Evolutionary conservation across 2,888 invertebrate genomes (phyloP), one percentile per base, ranked within the genome.

Genomic region (Choristoneura rosaceana): DNA sequence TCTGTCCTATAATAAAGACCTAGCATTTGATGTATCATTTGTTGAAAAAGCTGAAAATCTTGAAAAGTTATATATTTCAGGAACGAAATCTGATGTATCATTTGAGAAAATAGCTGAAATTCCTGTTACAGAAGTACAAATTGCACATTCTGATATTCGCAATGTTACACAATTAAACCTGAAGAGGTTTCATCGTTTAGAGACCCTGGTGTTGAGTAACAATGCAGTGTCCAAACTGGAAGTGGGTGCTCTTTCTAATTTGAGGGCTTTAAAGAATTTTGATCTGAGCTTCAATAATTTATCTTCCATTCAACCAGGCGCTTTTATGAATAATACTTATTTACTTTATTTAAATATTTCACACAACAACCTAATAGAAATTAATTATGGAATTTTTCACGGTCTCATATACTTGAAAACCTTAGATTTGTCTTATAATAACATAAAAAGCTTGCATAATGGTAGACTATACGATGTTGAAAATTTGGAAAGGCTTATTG

Each of bases 221-320:
- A 91, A 91, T 70, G 76, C 78, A 58, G 77, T 90, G 12, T 47
- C 77, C 2, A 78, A 77, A 17, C 70, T 91, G 69, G 82, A 84
- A 65, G 75, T 77, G 2, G 84, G 81, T 10, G 78, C 78, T 25
- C 85, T 91, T 74, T 70, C 75, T 55, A 84, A 85, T 64, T 61
- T 89, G 10, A 76, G 43, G n/a, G 50, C 73, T 47, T 75, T 91
- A 14, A 70, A 60, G 34, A 59, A 71, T 45, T 76, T 91, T 65
- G 90, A 91, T 78, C 70, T 91, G 33, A 91, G 91, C 76, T 82
- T 75, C 34, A 91, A 91, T 71, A 78, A 84, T 74, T 84, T 91
- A 74, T 78, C 74, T 41, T 83, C 73, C 34, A 86, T 91, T 69
- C 88, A 91, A 78, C 87, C 90, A 0, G 88, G 89, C 4, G 79